These are phyloP conservation scores for Macrocentrus cingulum DNA, from an alignment of 1,140 invertebrate species.

Conservation along the genomic window DNA sequence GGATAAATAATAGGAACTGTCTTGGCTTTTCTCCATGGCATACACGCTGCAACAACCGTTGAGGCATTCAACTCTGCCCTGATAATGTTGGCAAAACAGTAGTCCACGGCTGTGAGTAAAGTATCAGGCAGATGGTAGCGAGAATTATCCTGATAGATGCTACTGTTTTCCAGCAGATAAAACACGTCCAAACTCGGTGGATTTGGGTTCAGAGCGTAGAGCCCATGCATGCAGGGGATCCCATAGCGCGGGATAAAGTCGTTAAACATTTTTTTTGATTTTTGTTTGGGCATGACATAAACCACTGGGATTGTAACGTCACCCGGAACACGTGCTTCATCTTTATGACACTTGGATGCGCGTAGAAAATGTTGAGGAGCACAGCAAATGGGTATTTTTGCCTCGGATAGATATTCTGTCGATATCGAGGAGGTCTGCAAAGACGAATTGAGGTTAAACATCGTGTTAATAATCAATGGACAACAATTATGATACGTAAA, in stretches of 20 bases:
- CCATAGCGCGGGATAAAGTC: constrained; percentile 26
- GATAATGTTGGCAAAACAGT: constrained; percentile 37
- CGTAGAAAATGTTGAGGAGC: constrained; percentile 29
- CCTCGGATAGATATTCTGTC: neutral
- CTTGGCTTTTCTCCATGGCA: constrained; percentile 15
- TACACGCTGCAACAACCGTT: constrained; percentile 30
- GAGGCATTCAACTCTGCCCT: constrained; percentile 8
- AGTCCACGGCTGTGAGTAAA: constrained; percentile 30
- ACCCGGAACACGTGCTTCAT: neutral
- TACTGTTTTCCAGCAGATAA: constrained; percentile 45
- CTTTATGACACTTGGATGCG: constrained; percentile 18
- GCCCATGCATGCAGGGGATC: constrained; percentile 30
- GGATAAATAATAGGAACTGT: constrained; percentile 24
- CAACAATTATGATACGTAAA: too few species aligned
- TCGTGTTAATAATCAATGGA: too few species aligned
- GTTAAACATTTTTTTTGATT: constrained; percentile 21
- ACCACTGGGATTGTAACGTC: constrained; percentile 25
- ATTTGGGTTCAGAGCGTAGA: constrained; percentile 36
- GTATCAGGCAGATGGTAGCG: neutral
- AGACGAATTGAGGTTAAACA: too few species aligned
- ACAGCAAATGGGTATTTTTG: constrained; percentile 36
- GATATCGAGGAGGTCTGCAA: too few species aligned
- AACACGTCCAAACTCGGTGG: constrained; percentile 36
- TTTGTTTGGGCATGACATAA: constrained; percentile 20
- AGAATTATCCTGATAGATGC: constrained; percentile 28